Conservation (phyloP, 1,140 invertebrate species). For the Aphelenchoides fujianensis region DNA sequence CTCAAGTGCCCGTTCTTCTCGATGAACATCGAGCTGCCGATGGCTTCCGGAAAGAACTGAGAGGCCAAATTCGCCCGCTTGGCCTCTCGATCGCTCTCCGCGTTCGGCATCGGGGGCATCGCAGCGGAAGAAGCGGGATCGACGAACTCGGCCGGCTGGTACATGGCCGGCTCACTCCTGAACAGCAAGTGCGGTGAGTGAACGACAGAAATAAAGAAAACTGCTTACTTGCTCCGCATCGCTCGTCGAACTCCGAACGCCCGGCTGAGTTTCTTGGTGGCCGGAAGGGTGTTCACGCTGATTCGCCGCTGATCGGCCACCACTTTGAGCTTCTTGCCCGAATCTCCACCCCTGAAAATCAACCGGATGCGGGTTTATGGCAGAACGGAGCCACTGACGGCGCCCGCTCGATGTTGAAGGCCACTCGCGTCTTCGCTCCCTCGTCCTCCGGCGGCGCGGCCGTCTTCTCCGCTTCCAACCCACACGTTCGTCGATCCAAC, state of each 20-base stretch:
- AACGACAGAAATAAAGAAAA: constrained; percentile 2
- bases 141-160: constrained; percentile 28
- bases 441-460: background rate
- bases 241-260: constrained; percentile 7
- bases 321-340: constrained; percentile 21
- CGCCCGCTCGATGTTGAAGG: constrained; percentile 12
- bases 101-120: constrained; percentile 6
- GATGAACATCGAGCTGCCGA: constrained; percentile 85
- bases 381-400: background rate
- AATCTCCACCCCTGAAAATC: background rate
- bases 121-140: background rate
- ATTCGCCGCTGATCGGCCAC: constrained; percentile 31
- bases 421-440: constrained; percentile 9
- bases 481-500: constrained; percentile 9
- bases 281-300: constrained; percentile 48
- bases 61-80: constrained; percentile 63
- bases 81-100: constrained; percentile 58
- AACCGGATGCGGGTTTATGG: background rate
- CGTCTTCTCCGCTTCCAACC: constrained; percentile 19
- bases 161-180: constrained; percentile 35
- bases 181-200: background rate
- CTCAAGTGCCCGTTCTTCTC: constrained; percentile 90
- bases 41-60: constrained; percentile 74
- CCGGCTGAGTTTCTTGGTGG: constrained; percentile 34
- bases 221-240: constrained; percentile 16